Evolutionary conservation across 2,888 invertebrate genomes (phyloP).

Genomic region (Idaea dimidiata): DNA sequence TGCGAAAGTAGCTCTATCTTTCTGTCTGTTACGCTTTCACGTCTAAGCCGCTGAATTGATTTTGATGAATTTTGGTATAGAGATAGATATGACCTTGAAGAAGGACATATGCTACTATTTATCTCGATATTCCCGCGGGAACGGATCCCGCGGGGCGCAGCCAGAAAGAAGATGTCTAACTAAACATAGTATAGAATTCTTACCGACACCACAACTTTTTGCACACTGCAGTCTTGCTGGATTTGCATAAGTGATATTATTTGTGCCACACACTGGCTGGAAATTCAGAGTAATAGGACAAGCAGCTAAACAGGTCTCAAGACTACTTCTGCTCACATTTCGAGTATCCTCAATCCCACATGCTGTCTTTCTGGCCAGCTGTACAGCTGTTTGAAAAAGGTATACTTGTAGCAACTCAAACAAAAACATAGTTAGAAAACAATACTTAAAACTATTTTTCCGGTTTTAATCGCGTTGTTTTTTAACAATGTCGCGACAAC

Average conservation of each 20-base stretch:
- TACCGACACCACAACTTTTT: constrained; percentile 62
- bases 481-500: too few relatives aligned
- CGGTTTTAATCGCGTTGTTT: too few relatives aligned
- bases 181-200: constrained; percentile 30
- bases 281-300: constrained; percentile 54
- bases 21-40: too few relatives aligned
- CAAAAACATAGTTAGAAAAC: too few relatives aligned
- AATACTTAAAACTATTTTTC: too few relatives aligned
- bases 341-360: not conserved
- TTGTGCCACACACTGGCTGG: constrained; percentile 69
- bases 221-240: constrained; percentile 60
- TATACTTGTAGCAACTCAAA: not conserved
- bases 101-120: too few relatives aligned
- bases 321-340: not conserved
- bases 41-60: too few relatives aligned
- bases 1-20: too few relatives aligned
- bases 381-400: not conserved
- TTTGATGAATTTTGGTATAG: too few relatives aligned
- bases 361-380: not conserved
- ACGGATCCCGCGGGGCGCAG: too few relatives aligned
- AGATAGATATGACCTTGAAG: too few relatives aligned
- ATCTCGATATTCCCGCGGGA: too few relatives aligned
- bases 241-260: constrained; percentile 59
- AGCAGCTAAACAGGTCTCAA: not conserved
- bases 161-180: not conserved